A percentile compares a stretch with the other conserved stretches of the same genome.
Evolutionary conservation across 2,888 invertebrate species (phyloP).

Genomic region (Balanococcus diminutus): DNA sequence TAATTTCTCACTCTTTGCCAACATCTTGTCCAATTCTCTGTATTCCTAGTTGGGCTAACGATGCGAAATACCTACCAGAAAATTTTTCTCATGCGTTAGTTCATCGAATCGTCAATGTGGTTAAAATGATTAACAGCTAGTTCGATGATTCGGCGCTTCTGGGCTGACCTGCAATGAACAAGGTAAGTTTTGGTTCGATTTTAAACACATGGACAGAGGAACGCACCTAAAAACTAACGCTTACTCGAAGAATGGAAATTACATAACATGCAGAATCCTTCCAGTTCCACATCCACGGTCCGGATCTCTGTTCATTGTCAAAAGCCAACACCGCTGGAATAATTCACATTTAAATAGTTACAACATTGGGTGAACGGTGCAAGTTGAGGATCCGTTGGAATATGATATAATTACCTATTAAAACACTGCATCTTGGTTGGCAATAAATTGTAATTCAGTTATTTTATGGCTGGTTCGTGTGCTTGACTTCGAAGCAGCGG

Average conservation of each 20-base stretch:
- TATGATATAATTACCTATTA: constrained; percentile 24
- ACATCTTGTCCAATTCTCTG: background rate
- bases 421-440: background rate
- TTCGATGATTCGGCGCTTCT: background rate
- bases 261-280: background rate
- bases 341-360: background rate
- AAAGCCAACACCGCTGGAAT: background rate
- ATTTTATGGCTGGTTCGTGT: constrained; percentile 27
- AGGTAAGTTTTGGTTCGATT: background rate
- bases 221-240: background rate
- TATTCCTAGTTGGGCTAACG: background rate
- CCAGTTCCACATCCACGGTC: background rate
- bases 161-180: background rate
- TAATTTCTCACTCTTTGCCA: background rate
- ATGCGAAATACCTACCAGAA: background rate
- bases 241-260: background rate
- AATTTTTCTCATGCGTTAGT: background rate
- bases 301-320: background rate
- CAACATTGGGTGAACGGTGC: background rate
- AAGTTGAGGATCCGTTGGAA: background rate
- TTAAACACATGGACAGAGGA: no score
- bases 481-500: constrained; percentile 37
- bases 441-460: constrained; percentile 31
- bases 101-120: background rate
- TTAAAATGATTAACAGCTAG: background rate